Evolutionary conservation across 2,797 vertebrate species (phyloP).

Genomic region (Protonibea diacanthus): DNA sequence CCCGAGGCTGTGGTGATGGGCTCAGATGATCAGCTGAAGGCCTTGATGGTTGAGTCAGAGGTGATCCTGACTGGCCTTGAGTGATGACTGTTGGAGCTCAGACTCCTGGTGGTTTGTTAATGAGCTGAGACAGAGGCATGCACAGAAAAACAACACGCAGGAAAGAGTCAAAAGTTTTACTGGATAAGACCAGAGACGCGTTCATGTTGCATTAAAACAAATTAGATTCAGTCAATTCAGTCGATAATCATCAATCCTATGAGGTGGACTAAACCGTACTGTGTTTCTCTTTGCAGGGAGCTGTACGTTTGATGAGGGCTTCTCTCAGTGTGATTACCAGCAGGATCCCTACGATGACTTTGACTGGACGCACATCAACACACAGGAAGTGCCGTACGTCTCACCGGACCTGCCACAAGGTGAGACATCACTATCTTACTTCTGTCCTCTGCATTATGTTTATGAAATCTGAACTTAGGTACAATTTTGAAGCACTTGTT

Average conservation of each 20-base stretch:
- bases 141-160: slow-evolving; percentile 33
- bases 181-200: slow-evolving; percentile 4
- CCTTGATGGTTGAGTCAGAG: slow-evolving; percentile 76
- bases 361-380: slow-evolving; percentile 96
- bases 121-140: slow-evolving; percentile 65
- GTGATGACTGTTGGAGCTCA: slow-evolving; percentile 70
- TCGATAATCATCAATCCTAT: background rate
- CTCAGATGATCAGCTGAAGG: slow-evolving; percentile 80
- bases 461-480: background rate
- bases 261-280: slow-evolving; percentile 13
- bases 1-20: slow-evolving; percentile 63
- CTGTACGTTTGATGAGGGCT: slow-evolving; percentile 95
- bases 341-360: slow-evolving; percentile 97
- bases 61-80: slow-evolving; percentile 77
- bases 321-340: slow-evolving; percentile 95
- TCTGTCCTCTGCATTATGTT: slow-evolving; percentile 46
- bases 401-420: slow-evolving; percentile 95
- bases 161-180: slow-evolving; percentile 23
- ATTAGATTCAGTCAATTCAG: background rate
- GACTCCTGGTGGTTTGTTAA: slow-evolving; percentile 73
- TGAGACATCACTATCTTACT: slow-evolving; percentile 70
- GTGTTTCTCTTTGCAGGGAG: slow-evolving; percentile 86
- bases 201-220: background rate
- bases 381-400: slow-evolving; percentile 93
- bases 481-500: background rate